Evolutionary conservation across 2,797 vertebrate species (phyloP), one percentile per base, ranked within the genome.

Genomic region (Epinephelus awoara): DNA sequence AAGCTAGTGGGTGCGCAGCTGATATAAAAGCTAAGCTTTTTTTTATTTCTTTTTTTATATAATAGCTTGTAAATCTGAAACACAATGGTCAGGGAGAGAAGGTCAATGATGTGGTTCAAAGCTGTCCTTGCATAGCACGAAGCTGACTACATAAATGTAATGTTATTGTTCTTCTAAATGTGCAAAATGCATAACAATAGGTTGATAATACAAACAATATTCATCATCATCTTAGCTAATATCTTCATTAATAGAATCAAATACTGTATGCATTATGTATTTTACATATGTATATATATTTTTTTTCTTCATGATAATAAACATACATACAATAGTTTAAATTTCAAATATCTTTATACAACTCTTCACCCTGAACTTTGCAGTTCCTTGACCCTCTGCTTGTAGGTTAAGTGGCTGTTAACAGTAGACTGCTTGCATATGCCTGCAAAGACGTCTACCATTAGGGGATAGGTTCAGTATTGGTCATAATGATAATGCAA

Each of bases 51-150:
- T 78, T 61, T 78, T 95, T 95, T 95, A 93, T 94, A 96, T 94
- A 97, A 92, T 96, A 95, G 91, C 92, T 89, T 83, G 77, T 84
- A 81, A 84, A 91, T 93, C 77, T 87, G 79, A 91, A 92, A 93
- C 86, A 94, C 77, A 90, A 88, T 91, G 91, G 76, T 78, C 50
- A 68, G 87, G 86, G 77, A 88, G 81, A 85, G 64, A 90, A 89
- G 89, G 84, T 90, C 83, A 78, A 91, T 96, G 94, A 96, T 91
- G 95, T 96, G 95, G 94, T 96, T 96, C 89, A 95, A 96, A 96
- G 96, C 97, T 95, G 91, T 98, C 95, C 94, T 98, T 98, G 97
- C 96, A 97, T 98, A 98, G 98, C 98, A 98, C 96, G 91, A 99
- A 97, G 97, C 97, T 95, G 94, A 98, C 97, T 97, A 97, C 90